Base-by-base conservation (phyloP, 1,140 invertebrate species). In the Trichonephila clavata region DNA sequence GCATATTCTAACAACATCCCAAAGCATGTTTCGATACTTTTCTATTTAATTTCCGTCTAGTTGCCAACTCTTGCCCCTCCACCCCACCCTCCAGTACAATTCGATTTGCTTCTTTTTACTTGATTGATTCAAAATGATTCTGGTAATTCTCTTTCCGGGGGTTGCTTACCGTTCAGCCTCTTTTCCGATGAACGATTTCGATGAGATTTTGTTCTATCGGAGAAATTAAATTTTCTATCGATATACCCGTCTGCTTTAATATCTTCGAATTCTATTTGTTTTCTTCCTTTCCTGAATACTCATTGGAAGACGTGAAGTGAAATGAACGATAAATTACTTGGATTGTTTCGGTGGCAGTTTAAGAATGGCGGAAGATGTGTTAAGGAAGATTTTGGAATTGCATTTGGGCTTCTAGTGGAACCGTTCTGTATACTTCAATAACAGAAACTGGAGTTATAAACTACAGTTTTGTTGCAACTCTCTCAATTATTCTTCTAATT, bases 11-110 rank as follows among this genome's bases (percentile, higher is more conserved):
- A 87, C 86, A 87, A 65, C 83, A 87, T 43, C 86, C 86, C 59
- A 5, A 59, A 63, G 86, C 60, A 63, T 63, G 32, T 65, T 65
- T 65, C 86, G 86, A 87, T 87, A 87, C 59, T 87, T 87, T 87
- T 65, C 86, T 65, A 87, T 87, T 87, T 87, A 87, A 87, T 87
- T 87, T 87, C 57, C 86, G 86, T 87, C 50, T 87, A n/a, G 59
- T 65, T 87, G 59, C 86, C 86, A 87, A 87, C 86, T 87, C 86
- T 27, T 27, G 16, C 24, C 13, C 4, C 71, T 16, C 18, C 27
- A 32, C 24, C 71, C 71, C 24, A 6, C 71, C 71, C 68, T 3
- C 24, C 27, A 18, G 27, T 16, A 77, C 65, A 68, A 77, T 27
- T 77, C 71, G 32, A 87, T 87, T 87, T 65, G 59, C 50, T 65